Evolutionary conservation across 2,888 invertebrate species (phyloP).

Genomic region (Lycocerus yunnanus): DNA sequence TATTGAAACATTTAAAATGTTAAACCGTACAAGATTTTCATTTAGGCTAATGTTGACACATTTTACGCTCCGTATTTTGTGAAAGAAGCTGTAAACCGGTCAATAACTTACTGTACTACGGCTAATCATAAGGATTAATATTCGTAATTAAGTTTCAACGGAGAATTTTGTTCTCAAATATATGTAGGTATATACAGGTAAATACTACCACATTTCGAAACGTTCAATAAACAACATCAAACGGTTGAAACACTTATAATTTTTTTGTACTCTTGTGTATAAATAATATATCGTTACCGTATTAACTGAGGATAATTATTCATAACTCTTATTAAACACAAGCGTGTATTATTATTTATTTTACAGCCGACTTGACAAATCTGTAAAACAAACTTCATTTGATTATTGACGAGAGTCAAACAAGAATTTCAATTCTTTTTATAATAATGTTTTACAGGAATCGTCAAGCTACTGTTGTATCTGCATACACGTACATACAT

Average conservation of each 20-base stretch:
- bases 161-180: too few relatives aligned
- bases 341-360: not conserved
- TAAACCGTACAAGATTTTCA: too few relatives aligned
- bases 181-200: too few relatives aligned
- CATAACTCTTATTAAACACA: not conserved
- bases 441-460: not conserved
- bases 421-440: slow-evolving; percentile 2
- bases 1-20: too few relatives aligned
- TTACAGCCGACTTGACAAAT: not conserved
- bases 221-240: not conserved
- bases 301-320: not conserved
- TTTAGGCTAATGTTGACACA: too few relatives aligned
- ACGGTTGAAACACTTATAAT: not conserved
- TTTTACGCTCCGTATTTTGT: too few relatives aligned
- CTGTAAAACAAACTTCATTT: not conserved
- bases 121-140: too few relatives aligned
- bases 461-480: not conserved
- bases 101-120: too few relatives aligned
- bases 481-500: too few relatives aligned
- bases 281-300: not conserved
- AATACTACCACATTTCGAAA: too few relatives aligned
- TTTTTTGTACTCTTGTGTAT: not conserved
- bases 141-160: too few relatives aligned
- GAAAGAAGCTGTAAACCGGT: too few relatives aligned
- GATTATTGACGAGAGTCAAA: slow-evolving; percentile 5